Evolutionary conservation across 1,140 invertebrate species (phyloP), one percentile per base, ranked within the genome.

Genomic region (Leptestheria dahalacensis): DNA sequence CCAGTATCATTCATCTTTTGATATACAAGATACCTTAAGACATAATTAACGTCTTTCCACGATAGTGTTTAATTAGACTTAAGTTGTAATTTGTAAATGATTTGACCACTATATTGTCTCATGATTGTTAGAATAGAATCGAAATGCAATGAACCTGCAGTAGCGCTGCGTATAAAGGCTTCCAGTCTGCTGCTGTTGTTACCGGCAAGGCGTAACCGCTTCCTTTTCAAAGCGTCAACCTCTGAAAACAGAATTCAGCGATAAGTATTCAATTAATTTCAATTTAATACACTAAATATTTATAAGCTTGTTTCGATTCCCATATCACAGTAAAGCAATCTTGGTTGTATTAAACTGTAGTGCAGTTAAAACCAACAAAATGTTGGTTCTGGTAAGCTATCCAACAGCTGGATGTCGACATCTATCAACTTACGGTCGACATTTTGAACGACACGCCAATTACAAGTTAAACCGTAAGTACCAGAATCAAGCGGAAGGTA

Each of bases 401-500:
- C 66, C 82, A 79, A 67, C 83, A 84, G 65, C 84, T n/a, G n/a
- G n/a, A n/a, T n/a, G n/a, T n/a, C n/a, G n/a, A n/a, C n/a, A n/a
- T n/a, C n/a, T n/a, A n/a, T n/a, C n/a, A n/a, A n/a, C n/a, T n/a
- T n/a, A n/a, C n/a, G n/a, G n/a, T n/a, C n/a, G n/a, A n/a, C n/a
- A n/a, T n/a, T n/a, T n/a, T n/a, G n/a, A n/a, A n/a, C n/a, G n/a
- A n/a, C n/a, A n/a, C n/a, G n/a, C n/a, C n/a, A n/a, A n/a, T n/a
- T n/a, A n/a, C n/a, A n/a, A n/a, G n/a, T n/a, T n/a, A n/a, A 47
- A 81, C 80, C 77, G 80, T 82, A 29, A 48, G n/a, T 86, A 94
- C 91, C 91, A 87, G 85, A 79, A 73, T 86, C 84, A 55, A 90
- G 75, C 33, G 91, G 90, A 65, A 86, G 52, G 23, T 62, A 62